A percentile compares a stretch with the other conserved stretches of the same genome.
Evolutionary conservation across 2,888 invertebrate species (phyloP).

Genomic region (Parthenolecanium corni): DNA sequence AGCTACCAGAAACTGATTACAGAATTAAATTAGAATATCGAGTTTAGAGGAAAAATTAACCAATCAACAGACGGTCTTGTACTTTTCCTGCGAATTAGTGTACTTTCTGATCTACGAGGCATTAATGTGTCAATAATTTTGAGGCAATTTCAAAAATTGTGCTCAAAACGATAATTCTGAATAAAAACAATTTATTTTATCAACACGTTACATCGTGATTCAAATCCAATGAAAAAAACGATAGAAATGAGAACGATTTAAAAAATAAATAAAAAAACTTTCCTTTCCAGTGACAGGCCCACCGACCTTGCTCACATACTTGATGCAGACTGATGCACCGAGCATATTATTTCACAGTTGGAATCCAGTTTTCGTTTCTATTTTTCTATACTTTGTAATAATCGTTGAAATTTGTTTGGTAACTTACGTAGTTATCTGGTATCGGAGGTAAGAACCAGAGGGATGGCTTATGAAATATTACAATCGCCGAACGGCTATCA

Average conservation of each 20-base stretch:
- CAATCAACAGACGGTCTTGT: too few relatives aligned
- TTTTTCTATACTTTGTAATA: slow-evolving; percentile 2
- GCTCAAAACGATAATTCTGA: too few relatives aligned
- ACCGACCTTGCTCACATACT: background rate
- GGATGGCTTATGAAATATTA: too few relatives aligned
- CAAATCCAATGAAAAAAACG: background rate
- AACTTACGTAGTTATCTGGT: slow-evolving; percentile 7
- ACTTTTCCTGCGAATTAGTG: too few relatives aligned
- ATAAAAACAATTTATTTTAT: background rate
- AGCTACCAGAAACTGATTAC: background rate
- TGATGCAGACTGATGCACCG: slow-evolving; percentile 14
- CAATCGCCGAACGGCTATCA: too few relatives aligned
- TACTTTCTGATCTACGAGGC: too few relatives aligned
- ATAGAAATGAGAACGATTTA: background rate
- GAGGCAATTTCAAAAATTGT: too few relatives aligned
- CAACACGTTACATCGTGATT: background rate
- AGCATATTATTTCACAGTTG: slow-evolving; percentile 10
- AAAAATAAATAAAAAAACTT: background rate
- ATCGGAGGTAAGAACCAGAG: slow-evolving; percentile 5
- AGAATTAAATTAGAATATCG: background rate
- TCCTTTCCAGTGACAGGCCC: background rate
- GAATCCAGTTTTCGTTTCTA: background rate
- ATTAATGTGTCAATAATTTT: too few relatives aligned
- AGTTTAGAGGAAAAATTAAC: too few relatives aligned
- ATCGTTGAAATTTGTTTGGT: slow-evolving; percentile 2